Conservation (phyloP, 2,113 vertebrate species). For the Xiphorhynchus elegans region DNA sequence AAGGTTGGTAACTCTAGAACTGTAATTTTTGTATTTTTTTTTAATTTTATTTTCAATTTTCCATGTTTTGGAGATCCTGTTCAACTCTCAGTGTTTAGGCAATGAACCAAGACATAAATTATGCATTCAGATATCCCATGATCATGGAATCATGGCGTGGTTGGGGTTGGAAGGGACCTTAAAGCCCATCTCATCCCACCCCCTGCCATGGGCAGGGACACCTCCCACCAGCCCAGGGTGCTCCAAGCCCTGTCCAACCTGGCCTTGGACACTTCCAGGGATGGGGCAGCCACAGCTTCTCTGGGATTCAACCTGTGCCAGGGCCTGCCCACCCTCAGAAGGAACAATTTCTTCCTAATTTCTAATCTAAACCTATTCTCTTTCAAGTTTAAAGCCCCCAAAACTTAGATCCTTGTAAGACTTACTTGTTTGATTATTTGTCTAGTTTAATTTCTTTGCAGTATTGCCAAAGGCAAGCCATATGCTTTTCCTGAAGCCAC, state of each 20-base stretch:
- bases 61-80: neutral
- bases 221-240: accelerated
- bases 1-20: accelerated
- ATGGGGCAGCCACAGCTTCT: neutral
- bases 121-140: too few relatives aligned
- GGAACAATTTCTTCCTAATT: neutral
- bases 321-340: accelerated
- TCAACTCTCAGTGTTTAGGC: neutral
- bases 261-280: neutral
- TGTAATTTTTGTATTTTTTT: accelerated
- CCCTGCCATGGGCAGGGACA: neutral
- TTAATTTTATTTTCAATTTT: too few relatives aligned
- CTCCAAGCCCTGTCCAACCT: accelerated
- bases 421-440: neutral
- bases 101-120: neutral
- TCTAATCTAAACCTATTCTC: neutral
- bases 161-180: neutral
- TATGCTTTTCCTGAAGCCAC: neutral
- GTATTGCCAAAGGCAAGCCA: neutral
- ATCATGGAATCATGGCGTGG: neutral
- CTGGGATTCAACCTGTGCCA: neutral
- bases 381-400: neutral
- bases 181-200: accelerated
- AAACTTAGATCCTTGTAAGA: neutral
- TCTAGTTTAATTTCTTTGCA: neutral